Evolutionary conservation across 2,797 vertebrate species (phyloP), one percentile per base, ranked within the genome.

Genomic region (Pangasius macronema): DNA sequence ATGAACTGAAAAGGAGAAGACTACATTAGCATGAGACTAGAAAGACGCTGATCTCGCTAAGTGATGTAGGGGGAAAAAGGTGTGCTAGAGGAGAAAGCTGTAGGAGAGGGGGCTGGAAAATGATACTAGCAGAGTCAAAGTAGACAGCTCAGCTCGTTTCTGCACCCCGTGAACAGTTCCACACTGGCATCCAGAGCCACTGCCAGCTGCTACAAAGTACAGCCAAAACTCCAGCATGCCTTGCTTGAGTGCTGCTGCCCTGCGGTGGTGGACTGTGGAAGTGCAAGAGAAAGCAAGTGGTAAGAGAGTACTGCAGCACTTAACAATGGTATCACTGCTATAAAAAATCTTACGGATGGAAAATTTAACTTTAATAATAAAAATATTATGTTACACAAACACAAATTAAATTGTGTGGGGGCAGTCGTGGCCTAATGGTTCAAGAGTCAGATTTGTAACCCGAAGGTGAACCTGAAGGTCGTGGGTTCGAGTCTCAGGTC

Each of bases 121-220:
- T 65, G 85, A 86, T 85, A 84, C 51, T 75, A 87, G 82, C 73
- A 79, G 51, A 73, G 76, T 8, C n/a, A 83, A 87, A 87, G 85
- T 68, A 90, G 73, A 20, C 72, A 75, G 86, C 84, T 91, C 90
- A 90, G 89, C 87, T 89, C 65, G 27, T 87, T 85, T 90, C 84
- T 73, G 87, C 84, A 83, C 89, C 72, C 77, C 22, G 30, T 80
- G 86, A 88, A 85, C 76, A 14, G 9, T 39, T 65, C 75, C 81
- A 85, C 63, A 72, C 46, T 36, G 72, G 39, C 67, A 82, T 82
- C 49, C 59, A 16, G 11, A 68, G 55, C 63, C 59, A 30, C 83
- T 55, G 70, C 72, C 70, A 53, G 68, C 20, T 57, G 18, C 84
- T 30, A 8, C 61, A 49, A 51, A 72, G 73, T 30, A 70, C 46